Percentiles rank a stretch among this genome's conserved stretches.
Conservation (phyloP, 2,888 invertebrate genomes). For the Lissocephala sabroskyi region DNA sequence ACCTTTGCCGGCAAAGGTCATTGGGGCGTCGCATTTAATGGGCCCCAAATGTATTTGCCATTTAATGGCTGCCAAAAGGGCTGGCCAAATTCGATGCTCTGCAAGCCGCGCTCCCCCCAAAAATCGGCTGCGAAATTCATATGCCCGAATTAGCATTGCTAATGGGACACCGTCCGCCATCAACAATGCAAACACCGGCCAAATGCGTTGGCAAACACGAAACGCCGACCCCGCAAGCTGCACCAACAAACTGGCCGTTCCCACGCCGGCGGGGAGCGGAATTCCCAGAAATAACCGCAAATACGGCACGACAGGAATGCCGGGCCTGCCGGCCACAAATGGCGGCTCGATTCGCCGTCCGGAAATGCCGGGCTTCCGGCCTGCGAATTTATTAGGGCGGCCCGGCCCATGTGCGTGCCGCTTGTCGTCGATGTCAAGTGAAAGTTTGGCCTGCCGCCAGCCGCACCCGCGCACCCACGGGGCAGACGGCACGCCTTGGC, state of each 20-base stretch:
- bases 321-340: no score
- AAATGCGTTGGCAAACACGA: background rate
- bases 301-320: no score
- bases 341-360: no score
- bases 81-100: no score
- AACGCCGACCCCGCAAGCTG: background rate
- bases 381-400: conserved; percentile 1
- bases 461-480: no score
- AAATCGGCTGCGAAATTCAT: no score
- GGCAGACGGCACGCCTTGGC: conserved; percentile 39
- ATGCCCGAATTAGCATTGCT: conserved; percentile 16
- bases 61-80: no score
- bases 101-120: no score
- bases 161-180: background rate
- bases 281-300: background rate
- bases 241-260: conserved; percentile 26
- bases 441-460: conserved; percentile 41
- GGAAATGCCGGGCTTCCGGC: no score
- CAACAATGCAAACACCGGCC: background rate
- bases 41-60: no score
- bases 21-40: no score
- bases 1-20: no score
- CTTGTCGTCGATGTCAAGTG: conserved; percentile 13
- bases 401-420: conserved; percentile 22
- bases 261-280: conserved; percentile 22